Evolutionary conservation across 1,140 invertebrate species (phyloP), one percentile per base, ranked within the genome.

Genomic region (Drosophila mauritiana): DNA sequence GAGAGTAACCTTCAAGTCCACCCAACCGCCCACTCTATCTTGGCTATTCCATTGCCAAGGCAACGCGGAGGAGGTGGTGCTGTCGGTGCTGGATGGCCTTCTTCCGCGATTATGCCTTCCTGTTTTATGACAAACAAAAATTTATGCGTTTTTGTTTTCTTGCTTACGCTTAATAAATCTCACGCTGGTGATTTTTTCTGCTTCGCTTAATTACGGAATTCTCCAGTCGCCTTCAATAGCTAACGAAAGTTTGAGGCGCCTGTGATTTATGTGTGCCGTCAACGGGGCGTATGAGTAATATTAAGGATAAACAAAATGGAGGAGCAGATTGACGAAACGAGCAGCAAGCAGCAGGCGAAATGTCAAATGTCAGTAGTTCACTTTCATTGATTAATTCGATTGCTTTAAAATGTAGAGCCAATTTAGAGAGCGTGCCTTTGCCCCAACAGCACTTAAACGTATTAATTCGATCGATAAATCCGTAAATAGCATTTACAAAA

Each of bases 391-490:
- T 80, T 70, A 72, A 70, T 57, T 49, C 48, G 52, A 69, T 72
- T 48, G 52, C 51, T 46, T 70, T 56, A 70, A 65, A 43, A 36
- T 56, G 46, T 56, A 56, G 61, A 61, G 45, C 39, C 64, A 68
- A 68, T 67, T 49, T 65, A 13, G 34, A 51, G 51, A 67, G 43
- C 17, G 53, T 34, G 37, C 53, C 42, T 56, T 56, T 22, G 20
- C 17, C 31, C 20, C 55, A 53, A 31, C 53, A 34, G 49, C 46
- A 48, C 43, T 55, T 39, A 52, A 43, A 34, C 55, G 57, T 63
- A 74, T 73, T 76, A 73, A 80, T 68, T 54, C 42, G 81, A 83
- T 86, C 83, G 83, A 86, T 86, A 86, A 76, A 83, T 86, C 82
- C 70, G 54, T 76, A 86, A 88, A 88, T 88, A 86, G 83, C 64